These are phyloP conservation scores for Drosophila maculinotata DNA, from an alignment of 2,888 invertebrate species.

Conservation along the genomic window DNA sequence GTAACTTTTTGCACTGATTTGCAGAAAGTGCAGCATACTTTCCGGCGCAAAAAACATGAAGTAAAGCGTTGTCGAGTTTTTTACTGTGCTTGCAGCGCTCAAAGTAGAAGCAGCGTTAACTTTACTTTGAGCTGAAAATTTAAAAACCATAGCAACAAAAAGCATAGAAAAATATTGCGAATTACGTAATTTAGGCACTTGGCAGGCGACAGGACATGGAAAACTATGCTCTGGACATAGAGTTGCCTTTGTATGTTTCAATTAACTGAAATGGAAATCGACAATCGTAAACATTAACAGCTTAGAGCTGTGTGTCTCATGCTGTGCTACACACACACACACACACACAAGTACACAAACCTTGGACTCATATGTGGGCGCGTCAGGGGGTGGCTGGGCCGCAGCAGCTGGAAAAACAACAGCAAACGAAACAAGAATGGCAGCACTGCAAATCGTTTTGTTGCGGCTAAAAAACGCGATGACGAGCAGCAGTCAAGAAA, in stretches of 20 bases:
- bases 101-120: conserved; percentile 35
- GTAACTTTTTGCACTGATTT: conserved; percentile 29
- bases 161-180: conserved; percentile 21
- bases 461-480: conserved; percentile 50
- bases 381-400: background rate
- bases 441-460: conserved; percentile 69
- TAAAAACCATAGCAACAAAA: conserved; percentile 32
- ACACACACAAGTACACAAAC: conserved; percentile 5
- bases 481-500: conserved; percentile 68
- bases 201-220: conserved; percentile 16
- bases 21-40: conserved; percentile 23
- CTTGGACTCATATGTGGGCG: conserved; percentile 22
- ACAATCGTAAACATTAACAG: conserved; percentile 74
- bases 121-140: conserved; percentile 50
- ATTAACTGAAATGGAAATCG: conserved; percentile 75
- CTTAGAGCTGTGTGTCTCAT: conserved; percentile 34
- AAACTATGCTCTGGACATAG: conserved; percentile 17
- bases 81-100: conserved; percentile 7
- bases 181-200: conserved; percentile 22
- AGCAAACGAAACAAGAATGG: conserved; percentile 41
- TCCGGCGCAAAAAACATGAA: conserved; percentile 38
- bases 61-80: conserved; percentile 20
- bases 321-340: conserved; percentile 20
- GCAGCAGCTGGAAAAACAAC: conserved; percentile 11
- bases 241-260: conserved; percentile 53